phyloP scores from a whole-genome alignment of 2,888 invertebrate genomes.

The Erebia palarica region DNA sequence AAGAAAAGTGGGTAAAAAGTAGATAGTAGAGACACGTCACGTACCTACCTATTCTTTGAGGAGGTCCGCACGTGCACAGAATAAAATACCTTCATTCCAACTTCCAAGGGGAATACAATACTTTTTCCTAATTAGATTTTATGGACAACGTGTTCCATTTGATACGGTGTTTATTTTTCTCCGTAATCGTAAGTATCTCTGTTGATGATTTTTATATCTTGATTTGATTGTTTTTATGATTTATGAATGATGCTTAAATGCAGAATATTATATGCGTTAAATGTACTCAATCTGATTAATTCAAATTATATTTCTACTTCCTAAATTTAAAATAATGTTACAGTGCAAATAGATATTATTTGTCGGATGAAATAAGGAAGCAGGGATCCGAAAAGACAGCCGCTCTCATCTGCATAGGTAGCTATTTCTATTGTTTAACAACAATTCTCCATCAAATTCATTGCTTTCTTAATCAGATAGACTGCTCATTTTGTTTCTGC shows the following conservation, averaged over 20 bases:
- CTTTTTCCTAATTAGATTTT: conserved; percentile 8
- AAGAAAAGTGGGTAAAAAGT: conserved; percentile 21
- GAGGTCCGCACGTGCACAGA: conserved; percentile 70
- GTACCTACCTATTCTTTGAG: conserved; percentile 63
- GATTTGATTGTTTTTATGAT: neutral
- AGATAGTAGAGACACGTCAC: conserved; percentile 57
- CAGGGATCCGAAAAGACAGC: too few species aligned
- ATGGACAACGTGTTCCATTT: conserved; percentile 8
- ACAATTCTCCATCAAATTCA: too few species aligned
- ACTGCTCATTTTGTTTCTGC: too few species aligned
- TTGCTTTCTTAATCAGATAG: too few species aligned
- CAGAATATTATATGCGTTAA: too few species aligned
- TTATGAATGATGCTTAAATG: neutral
- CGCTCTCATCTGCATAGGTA: too few species aligned
- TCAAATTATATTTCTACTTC: too few species aligned
- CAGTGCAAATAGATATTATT: too few species aligned
- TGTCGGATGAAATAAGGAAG: too few species aligned
- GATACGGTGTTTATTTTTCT: neutral
- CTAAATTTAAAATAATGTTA: too few species aligned
- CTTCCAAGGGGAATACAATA: conserved; percentile 10
- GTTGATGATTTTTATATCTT: neutral
- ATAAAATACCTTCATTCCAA: conserved; percentile 47
- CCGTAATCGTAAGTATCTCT: neutral
- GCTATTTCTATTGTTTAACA: too few species aligned
- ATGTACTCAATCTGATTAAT: too few species aligned